Evolutionary conservation across 1,140 invertebrate species (phyloP).

Genomic region (Delia radicum): DNA sequence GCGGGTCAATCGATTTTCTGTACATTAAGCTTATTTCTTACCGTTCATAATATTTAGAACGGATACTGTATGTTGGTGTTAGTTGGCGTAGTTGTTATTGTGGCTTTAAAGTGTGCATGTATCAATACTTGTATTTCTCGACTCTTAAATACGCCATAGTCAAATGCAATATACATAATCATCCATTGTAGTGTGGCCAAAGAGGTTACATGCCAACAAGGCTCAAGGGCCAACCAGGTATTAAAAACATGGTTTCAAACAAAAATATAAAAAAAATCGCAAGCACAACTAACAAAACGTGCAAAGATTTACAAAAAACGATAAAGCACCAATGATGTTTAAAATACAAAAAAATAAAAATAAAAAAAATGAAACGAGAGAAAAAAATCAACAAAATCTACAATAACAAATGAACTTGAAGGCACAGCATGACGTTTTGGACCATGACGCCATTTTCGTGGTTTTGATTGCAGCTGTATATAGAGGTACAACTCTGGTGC

Average conservation of each 20-base stretch:
- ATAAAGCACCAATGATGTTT: conserved; percentile 22
- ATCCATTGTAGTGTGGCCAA: neutral
- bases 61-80: neutral
- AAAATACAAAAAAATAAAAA: neutral
- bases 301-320: conserved; percentile 29
- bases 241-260: conserved; percentile 9
- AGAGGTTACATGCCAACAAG: conserved; percentile 18
- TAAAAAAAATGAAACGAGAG: neutral
- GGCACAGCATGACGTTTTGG: neutral
- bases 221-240: conserved; percentile 28
- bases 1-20: too few species aligned
- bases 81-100: too few species aligned
- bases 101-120: conserved; percentile 1
- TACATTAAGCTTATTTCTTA: too few species aligned
- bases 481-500: neutral
- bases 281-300: conserved; percentile 27
- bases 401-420: neutral
- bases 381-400: neutral
- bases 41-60: too few species aligned
- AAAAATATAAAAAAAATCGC: conserved; percentile 22
- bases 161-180: neutral
- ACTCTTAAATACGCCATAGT: neutral
- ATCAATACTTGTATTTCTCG: neutral
- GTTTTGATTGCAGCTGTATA: neutral
- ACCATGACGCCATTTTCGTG: conserved; percentile 22